These are phyloP conservation scores for Dicranocentrus wangi DNA, from an alignment of 2,888 invertebrate genomes.

Conservation along the genomic window DNA sequence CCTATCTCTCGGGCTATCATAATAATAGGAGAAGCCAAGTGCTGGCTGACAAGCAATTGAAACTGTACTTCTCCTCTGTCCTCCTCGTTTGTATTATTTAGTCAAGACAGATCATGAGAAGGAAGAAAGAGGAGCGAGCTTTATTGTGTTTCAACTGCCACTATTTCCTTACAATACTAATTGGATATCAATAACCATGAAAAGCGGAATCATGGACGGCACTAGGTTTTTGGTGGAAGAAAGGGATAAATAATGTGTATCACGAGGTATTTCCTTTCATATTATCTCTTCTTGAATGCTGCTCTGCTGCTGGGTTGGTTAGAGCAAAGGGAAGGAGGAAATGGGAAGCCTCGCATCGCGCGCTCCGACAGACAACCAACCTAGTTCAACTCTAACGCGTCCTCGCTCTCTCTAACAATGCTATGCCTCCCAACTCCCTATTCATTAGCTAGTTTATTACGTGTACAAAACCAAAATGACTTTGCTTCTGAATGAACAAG, in stretches of 20 bases:
- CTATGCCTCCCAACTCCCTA: too few relatives aligned
- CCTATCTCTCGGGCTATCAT: too few relatives aligned
- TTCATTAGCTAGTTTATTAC: background rate
- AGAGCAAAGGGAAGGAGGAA: background rate
- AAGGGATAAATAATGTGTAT: background rate
- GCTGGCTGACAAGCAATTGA: conserved; percentile 41
- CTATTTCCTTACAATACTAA: conserved; percentile 54
- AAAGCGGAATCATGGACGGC: too few relatives aligned
- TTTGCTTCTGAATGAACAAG: conserved; percentile 8
- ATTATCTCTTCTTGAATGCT: too few relatives aligned
- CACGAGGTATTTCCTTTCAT: conserved; percentile 45
- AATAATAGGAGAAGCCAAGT: conserved; percentile 2
- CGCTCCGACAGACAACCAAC: background rate
- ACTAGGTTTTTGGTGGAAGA: conserved; percentile 2
- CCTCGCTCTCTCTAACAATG: too few relatives aligned
- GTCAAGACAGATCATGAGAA: background rate
- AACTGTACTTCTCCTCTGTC: conserved; percentile 9
- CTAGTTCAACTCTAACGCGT: background rate
- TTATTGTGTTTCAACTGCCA: conserved; percentile 44
- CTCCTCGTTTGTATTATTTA: background rate
- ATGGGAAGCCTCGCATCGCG: background rate
- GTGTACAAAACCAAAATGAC: conserved; percentile 21
- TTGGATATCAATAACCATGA: conserved; percentile 57
- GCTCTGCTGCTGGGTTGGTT: too few relatives aligned
- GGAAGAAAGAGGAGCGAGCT: too few relatives aligned